Evolutionary conservation across 2,113 vertebrate genomes (phyloP).

Genomic region (Spea multiplicata): DNA sequence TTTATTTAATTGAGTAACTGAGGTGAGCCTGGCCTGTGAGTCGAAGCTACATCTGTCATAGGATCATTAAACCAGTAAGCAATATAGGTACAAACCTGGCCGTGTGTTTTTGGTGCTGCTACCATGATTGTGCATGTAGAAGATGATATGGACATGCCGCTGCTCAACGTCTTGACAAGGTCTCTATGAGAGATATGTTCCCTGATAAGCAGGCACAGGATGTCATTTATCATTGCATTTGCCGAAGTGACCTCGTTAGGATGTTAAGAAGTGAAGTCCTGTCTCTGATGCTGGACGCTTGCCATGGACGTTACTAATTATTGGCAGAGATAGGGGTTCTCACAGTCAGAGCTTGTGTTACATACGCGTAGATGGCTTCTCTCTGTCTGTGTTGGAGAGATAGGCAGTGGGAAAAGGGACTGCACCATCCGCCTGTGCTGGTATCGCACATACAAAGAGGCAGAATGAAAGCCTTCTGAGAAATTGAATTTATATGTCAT

Average conservation of each 20-base stretch:
- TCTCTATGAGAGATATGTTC: constrained; percentile 16
- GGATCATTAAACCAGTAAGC: too few species aligned
- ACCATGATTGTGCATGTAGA: not conserved
- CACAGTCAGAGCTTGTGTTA: constrained; percentile 37
- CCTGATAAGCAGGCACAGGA: constrained; percentile 20
- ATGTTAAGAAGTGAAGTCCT: constrained; percentile 13
- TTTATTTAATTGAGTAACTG: too few species aligned
- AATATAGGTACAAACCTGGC: not conserved
- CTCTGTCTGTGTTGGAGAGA: constrained; percentile 7
- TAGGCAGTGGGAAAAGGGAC: constrained; percentile 11
- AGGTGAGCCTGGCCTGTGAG: too few species aligned
- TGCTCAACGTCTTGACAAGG: not conserved
- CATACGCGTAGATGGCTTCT: constrained; percentile 7
- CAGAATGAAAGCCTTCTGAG: not conserved
- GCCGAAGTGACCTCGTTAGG: constrained; percentile 41
- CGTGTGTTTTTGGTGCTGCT: not conserved
- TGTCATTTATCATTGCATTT: constrained; percentile 44
- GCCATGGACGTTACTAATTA: constrained; percentile 43
- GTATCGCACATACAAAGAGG: constrained; percentile 13
- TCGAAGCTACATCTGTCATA: too few species aligned
- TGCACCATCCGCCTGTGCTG: constrained; percentile 15
- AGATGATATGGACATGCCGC: not conserved
- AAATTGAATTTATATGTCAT: not conserved
- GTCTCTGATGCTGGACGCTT: constrained; percentile 28
- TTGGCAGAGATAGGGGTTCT: constrained; percentile 26